These are phyloP conservation scores for Florisuga fusca DNA, from an alignment of 2,797 vertebrate species.

Conservation along the genomic window DNA sequence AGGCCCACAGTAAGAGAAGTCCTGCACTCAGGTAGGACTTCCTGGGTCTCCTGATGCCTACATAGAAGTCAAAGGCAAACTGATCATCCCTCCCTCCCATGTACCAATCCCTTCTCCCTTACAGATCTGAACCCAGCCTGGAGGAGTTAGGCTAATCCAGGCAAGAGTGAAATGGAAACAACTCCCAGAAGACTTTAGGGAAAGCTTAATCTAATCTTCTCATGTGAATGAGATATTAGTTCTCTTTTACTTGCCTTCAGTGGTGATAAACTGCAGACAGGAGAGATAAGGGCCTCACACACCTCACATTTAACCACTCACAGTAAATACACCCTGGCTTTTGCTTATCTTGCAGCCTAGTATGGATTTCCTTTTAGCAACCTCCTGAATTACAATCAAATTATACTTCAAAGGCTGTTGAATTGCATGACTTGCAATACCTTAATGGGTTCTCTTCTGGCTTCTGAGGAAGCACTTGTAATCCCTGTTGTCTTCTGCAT, in stretches of 20 bases:
- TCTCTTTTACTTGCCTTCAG: constrained; percentile 30
- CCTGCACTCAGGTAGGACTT: background rate
- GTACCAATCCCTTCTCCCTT: background rate
- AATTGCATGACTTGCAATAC: constrained; percentile 48
- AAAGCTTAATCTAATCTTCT: constrained; percentile 63
- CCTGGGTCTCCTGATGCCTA: background rate
- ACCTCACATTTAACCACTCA: constrained; percentile 23
- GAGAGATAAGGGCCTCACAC: constrained; percentile 10
- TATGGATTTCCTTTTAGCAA: constrained; percentile 68
- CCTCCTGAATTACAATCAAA: constrained; percentile 64
- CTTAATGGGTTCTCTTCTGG: constrained; percentile 33
- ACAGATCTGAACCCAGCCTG: background rate
- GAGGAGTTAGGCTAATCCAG: constrained; percentile 3
- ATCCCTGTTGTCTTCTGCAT: background rate
- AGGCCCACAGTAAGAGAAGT: background rate
- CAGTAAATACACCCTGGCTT: constrained; percentile 20
- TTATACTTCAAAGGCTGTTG: constrained; percentile 43
- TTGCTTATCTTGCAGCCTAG: constrained; percentile 44
- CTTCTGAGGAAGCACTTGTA: constrained; percentile 8
- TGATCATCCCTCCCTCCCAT: background rate
- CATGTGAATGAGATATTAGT: constrained; percentile 39
- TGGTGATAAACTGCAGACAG: constrained; percentile 61
- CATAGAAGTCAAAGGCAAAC: background rate
- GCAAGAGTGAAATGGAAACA: background rate
- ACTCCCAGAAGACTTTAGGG: background rate